Evolutionary conservation across 2,113 vertebrate genomes (phyloP), one percentile per base, ranked within the genome.

Genomic region (Chroicocephalus ridibundus): DNA sequence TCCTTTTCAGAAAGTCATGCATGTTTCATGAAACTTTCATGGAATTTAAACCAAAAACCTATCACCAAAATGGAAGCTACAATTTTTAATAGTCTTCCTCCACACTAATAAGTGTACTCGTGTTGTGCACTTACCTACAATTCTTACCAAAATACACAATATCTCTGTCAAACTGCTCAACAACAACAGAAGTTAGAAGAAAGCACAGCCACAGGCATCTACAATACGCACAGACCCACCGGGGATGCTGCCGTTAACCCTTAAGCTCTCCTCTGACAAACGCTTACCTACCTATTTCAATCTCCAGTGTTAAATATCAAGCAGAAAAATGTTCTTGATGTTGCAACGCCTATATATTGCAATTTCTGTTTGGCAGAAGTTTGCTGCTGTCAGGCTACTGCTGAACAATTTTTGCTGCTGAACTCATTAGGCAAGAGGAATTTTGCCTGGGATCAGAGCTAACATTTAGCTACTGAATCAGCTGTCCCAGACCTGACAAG

Each of bases 101-200:
- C 61, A 20, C 47, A 15, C 14, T 5, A 54, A 27, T 24, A 70
- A 31, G 8, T 8, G 24, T 7, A 11, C 51, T 27, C 12, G 4
- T 22, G 29, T 8, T 20, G 8, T 5, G 15, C 15, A 12, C 42
- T 62, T 32, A 7, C 4, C 31, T 62, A 24, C 26, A 27, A 19
- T 1, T 2, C 15, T 10, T 4, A 6, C 26, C 14, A 5, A 46
- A 68, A 44, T 3, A 38, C 71, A 25, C 19, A 1, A 40, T 22
- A 40, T 22, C 64, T 36, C 90, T 81, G 55, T 34, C 77, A 34
- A 84, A 62, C 27, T 40, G 49, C 64, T 54, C 60, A 24, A 15
- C 21, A 38, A 2, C 47, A 13, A 1, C 47, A 55, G 24, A 14
- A 74, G 46, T 0, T 0, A 57, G 64, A 72, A 27, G 36, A 40